These are phyloP conservation scores for Rafetus swinhoei DNA, from an alignment of 2,113 vertebrate genomes.

Conservation along the genomic window DNA sequence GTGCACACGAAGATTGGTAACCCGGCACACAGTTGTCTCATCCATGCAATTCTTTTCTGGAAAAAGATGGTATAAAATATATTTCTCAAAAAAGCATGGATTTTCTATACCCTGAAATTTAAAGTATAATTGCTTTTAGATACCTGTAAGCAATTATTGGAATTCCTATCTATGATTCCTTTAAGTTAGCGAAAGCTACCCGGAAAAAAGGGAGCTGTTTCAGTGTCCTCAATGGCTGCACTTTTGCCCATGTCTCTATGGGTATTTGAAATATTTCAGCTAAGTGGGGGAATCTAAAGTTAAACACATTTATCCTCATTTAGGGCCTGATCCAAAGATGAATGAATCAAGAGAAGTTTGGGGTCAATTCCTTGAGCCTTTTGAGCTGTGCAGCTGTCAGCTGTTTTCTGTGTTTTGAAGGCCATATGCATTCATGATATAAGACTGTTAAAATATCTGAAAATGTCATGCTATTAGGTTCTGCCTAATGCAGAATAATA, in stretches of 20 bases:
- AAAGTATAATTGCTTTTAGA: not conserved
- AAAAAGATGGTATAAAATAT: not conserved
- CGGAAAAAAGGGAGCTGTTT: not conserved
- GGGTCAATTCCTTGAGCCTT: not conserved
- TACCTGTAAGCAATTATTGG: not conserved
- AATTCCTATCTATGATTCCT: not conserved
- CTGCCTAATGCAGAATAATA: not conserved
- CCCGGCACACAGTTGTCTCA: not conserved
- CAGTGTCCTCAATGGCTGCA: not conserved
- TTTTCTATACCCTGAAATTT: not conserved
- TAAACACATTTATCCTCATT: slow-evolving; percentile 28
- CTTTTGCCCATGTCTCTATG: slow-evolving; percentile 21
- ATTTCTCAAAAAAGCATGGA: not conserved
- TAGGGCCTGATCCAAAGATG: not conserved
- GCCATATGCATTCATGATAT: not conserved
- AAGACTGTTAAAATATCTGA: not conserved
- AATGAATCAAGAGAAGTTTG: not conserved
- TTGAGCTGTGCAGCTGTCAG: not conserved
- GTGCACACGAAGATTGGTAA: not conserved
- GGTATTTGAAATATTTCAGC: not conserved
- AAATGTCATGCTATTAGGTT: not conserved
- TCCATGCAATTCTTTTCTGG: rapidly evolving
- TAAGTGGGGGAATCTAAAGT: slow-evolving; percentile 5
- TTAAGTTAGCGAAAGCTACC: not conserved
- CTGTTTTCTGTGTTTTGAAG: not conserved